A percentile compares a stretch with the other conserved stretches of the same genome.
These are phyloP conservation scores for Microtus ochrogaster DNA, from an alignment of 2,113 vertebrate genomes.

Conservation along the genomic window DNA sequence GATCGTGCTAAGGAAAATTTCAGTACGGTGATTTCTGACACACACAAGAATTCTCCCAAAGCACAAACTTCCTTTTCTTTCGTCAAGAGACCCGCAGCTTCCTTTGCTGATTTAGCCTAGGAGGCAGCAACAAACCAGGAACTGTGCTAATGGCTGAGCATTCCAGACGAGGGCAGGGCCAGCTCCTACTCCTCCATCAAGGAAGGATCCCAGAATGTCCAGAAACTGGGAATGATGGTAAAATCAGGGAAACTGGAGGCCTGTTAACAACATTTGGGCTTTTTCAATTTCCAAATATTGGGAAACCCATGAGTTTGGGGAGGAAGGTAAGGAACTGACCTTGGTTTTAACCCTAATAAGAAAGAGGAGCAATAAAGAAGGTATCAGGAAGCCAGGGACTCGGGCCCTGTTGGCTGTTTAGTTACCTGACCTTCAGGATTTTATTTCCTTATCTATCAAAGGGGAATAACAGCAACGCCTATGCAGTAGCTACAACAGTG, in stretches of 20 bases:
- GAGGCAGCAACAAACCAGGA: neutral
- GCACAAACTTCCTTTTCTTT: neutral
- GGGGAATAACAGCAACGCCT: neutral
- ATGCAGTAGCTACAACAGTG: neutral
- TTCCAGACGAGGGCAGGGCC: neutral
- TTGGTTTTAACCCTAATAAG: neutral
- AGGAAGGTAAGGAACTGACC: neutral
- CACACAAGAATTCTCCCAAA: neutral
- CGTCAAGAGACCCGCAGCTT: neutral
- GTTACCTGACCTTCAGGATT: neutral
- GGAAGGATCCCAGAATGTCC: neutral
- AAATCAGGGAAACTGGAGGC: neutral
- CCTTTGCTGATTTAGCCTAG: neutral
- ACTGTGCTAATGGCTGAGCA: neutral
- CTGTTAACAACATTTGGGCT: neutral
- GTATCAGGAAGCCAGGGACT: neutral
- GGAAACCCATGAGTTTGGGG: neutral
- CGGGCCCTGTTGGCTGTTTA: neutral
- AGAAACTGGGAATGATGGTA: neutral
- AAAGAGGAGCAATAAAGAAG: neutral
- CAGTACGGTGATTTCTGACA: neutral
- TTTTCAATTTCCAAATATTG: neutral
- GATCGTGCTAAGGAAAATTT: slow-evolving; percentile 32
- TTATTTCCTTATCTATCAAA: neutral
- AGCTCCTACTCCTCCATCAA: neutral